Evolutionary conservation across 2,888 invertebrate species (phyloP), one percentile per base, ranked within the genome.

Genomic region (Bedellia somnulentella): DNA sequence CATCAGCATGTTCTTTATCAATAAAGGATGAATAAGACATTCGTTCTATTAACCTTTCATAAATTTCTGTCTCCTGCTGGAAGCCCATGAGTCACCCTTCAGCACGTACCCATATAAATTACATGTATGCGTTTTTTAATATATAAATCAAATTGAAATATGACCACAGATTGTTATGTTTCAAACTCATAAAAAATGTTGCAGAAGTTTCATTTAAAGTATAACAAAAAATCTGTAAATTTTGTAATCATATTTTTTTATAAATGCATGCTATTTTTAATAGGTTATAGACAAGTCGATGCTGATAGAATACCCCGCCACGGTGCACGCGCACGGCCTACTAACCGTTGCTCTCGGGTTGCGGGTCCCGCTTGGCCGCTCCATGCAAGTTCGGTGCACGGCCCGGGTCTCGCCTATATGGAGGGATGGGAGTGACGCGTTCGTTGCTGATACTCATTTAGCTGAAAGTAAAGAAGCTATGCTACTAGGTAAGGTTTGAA

Each of bases 381-480:
- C 31, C 13, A 31, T 36, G 33, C 35, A 36, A 15, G 35, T 36
- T 17, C 31, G 35, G 2, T 36, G 35, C 22, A 31, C 35, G 11
- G 35, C 35, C 13, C 27, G 35, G 16, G 35, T 36, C 5, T 31
- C 35, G 12, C 35, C 33, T 22, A 29, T 33, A 3, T 36, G 35
- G 35, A 16, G 31, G 27, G 35, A 36, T 15, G 35, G 35, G 5
- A 33, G 35, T 11, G 33, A 36, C 24, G 35, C 35, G 4, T 25
- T 36, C 14, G 31, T 36, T 1, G 35, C 33, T 8, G 29, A 33
- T 13, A n/a, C 18, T 3, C 26, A 10, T 9, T 29, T 36, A 4
- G 31, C 33, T 8, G 31, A 36, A 12, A 36, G 35, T 22, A 36
- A 36, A 14, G 35, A 36, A 12, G 35, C 35, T 21, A 36, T 36